Percentiles rank a stretch among this genome's conserved stretches.
Evolutionary conservation across 2,113 vertebrate species (phyloP).

Genomic region (Hyperoodon ampullatus): DNA sequence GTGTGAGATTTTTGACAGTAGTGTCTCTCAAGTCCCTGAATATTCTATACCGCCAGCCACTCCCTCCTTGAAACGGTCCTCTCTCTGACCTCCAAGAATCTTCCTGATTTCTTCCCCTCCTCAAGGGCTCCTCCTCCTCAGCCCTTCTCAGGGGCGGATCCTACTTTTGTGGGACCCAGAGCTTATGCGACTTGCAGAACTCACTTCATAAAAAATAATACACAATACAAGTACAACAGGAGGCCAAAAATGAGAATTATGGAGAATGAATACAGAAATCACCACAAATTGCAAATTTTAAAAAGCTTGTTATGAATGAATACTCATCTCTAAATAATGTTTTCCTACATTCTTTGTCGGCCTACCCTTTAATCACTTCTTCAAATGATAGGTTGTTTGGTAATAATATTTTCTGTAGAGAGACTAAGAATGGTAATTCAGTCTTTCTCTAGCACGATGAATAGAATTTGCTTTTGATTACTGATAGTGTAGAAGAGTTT

Average conservation of each 20-base stretch:
- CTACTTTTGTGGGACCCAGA: not conserved
- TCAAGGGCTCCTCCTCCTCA: not conserved
- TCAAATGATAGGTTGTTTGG: not conserved
- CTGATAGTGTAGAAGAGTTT: not conserved
- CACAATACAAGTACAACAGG: not conserved
- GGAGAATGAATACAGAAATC: not conserved
- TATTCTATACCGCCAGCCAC: not conserved
- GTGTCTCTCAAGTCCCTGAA: not conserved
- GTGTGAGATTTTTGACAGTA: not conserved
- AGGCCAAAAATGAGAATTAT: not conserved
- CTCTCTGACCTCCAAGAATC: rapidly evolving
- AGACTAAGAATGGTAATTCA: not conserved
- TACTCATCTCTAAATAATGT: not conserved
- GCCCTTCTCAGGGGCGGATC: rapidly evolving
- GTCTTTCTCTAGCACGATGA: not conserved
- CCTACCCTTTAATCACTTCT: not conserved
- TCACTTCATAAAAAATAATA: not conserved
- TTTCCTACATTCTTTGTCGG: not conserved
- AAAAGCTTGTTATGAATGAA: not conserved
- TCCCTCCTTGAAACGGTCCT: not conserved
- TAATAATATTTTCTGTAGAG: not conserved
- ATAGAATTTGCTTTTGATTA: not conserved
- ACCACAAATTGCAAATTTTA: not conserved
- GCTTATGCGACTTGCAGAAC: not conserved
- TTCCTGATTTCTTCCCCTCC: not conserved